Conservation (phyloP, 2,888 invertebrate genomes). For the Eretmocerus hayati region DNA sequence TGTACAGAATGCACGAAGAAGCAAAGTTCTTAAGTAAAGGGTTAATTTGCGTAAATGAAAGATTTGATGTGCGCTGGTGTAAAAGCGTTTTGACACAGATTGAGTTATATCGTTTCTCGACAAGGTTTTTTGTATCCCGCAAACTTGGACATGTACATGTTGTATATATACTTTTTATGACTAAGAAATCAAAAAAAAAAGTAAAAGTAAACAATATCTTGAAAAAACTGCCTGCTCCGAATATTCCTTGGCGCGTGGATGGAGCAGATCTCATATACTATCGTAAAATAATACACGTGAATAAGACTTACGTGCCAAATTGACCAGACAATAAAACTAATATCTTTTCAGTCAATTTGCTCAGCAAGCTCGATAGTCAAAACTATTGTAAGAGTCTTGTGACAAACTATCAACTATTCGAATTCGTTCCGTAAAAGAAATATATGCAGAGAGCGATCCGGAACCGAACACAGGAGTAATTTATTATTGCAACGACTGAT, state of each 20-base stretch:
- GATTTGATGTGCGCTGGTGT: no score
- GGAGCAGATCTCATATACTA: neutral
- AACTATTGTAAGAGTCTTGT: neutral
- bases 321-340: conserved; percentile 17
- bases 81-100: no score
- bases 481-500: no score
- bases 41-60: no score
- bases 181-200: no score
- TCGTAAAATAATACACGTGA: conserved; percentile 7
- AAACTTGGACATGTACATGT: conserved; percentile 19
- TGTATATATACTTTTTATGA: conserved; percentile 20
- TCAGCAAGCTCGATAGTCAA: neutral
- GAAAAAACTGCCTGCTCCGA: conserved; percentile 27
- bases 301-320: conserved; percentile 19
- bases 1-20: no score
- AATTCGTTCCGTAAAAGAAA: no score
- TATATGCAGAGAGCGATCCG: no score
- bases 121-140: conserved; percentile 9
- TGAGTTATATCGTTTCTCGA: no score
- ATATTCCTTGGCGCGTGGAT: conserved; percentile 25
- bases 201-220: conserved; percentile 18
- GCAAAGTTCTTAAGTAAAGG: no score
- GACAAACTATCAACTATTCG: neutral
- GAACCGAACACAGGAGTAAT: no score
- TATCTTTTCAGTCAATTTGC: neutral